These are phyloP conservation scores for Enteromius mattozi DNA, from an alignment of 2,797 vertebrate species.

Conservation along the genomic window DNA sequence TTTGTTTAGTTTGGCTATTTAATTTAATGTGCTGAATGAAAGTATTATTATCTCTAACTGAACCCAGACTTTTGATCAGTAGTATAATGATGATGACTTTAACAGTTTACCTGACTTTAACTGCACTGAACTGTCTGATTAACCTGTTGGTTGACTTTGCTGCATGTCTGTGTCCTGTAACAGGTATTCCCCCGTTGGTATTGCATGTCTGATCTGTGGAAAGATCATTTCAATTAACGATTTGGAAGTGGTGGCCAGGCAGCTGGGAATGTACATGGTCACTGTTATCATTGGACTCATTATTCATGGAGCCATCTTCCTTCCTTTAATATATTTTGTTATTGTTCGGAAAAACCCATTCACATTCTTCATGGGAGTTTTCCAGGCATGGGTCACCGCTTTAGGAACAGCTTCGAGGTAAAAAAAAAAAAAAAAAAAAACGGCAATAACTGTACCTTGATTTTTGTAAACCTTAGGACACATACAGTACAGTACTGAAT, in stretches of 20 bases:
- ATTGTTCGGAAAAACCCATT: conserved; percentile 93
- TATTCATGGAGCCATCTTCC: conserved; percentile 96
- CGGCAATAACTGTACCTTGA: background rate
- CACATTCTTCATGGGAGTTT: conserved; percentile 94
- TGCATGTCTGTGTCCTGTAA: conserved; percentile 34
- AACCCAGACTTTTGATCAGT: background rate
- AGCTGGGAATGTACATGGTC: conserved; percentile 98
- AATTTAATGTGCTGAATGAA: background rate
- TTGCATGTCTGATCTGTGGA: conserved; percentile 96
- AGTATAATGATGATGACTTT: background rate
- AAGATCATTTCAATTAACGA: conserved; percentile 99
- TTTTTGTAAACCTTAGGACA: background rate
- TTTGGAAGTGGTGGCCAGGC: conserved; percentile 92
- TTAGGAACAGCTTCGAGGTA: conserved; percentile 99
- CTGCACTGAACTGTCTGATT: background rate
- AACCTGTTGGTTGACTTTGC: background rate
- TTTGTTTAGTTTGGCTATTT: background rate
- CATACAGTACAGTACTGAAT: background rate
- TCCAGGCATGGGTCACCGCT: conserved; percentile 98
- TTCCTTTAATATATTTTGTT: conserved; percentile 94
- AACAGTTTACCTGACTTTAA: background rate
- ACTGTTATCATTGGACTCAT: conserved; percentile 95
- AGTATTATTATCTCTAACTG: background rate
- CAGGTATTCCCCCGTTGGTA: conserved; percentile 97
- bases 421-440: conserved; percentile 46